These are phyloP conservation scores for Aspidapion aeneum DNA, from an alignment of 2,888 invertebrate genomes.

Conservation along the genomic window DNA sequence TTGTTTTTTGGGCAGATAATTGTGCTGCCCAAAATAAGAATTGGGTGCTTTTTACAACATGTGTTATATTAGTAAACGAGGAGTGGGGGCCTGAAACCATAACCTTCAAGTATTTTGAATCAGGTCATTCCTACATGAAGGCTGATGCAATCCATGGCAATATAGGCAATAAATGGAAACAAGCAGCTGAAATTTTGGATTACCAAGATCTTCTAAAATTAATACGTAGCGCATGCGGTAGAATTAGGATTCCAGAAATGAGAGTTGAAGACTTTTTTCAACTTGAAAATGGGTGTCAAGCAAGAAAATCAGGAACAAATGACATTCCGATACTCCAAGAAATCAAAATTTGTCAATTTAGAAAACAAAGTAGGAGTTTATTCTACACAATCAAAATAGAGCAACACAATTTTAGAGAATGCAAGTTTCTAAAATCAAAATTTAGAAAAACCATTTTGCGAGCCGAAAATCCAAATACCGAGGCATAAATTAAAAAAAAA, in stretches of 20 bases:
- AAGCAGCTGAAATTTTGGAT: conserved; percentile 8
- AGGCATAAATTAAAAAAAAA: conserved; percentile 5
- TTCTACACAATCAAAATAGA: neutral
- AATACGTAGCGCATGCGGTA: neutral
- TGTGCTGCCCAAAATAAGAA: neutral
- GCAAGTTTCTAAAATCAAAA: conserved; percentile 9
- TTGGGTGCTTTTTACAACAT: neutral
- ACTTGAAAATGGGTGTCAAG: conserved; percentile 13
- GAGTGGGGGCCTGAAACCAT: neutral
- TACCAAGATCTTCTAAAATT: conserved; percentile 8
- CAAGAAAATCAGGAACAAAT: neutral
- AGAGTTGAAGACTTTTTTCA: conserved; percentile 3
- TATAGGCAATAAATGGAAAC: conserved; percentile 11
- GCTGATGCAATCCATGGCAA: conserved; percentile 8
- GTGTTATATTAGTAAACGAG: neutral
- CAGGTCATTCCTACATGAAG: conserved; percentile 14
- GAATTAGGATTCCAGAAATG: neutral
- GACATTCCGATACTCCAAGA: conserved; percentile 4
- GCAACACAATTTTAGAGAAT: conserved; percentile 3
- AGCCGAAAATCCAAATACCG: neutral
- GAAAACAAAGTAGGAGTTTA: conserved; percentile 9
- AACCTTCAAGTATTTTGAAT: conserved; percentile 8
- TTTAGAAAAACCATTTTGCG: neutral
- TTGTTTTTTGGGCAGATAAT: neutral
- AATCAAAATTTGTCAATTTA: conserved; percentile 8